Conservation (phyloP, 2,888 invertebrate species). For the Neoscelio sp. region DNA sequence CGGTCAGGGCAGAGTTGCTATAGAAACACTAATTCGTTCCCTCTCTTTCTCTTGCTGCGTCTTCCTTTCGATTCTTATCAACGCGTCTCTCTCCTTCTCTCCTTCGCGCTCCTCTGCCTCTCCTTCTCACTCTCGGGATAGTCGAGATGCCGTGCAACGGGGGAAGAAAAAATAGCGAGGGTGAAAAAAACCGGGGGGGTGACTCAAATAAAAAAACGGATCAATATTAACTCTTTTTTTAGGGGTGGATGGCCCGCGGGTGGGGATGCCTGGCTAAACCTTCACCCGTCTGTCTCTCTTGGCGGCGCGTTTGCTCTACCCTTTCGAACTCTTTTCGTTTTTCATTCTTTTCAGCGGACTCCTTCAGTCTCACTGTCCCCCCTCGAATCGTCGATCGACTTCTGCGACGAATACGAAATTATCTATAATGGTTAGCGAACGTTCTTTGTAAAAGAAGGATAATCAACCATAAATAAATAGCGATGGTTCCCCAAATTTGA, state of each 20-base stretch:
- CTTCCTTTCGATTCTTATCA: conserved; percentile 8
- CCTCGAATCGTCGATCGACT: conserved; percentile 47
- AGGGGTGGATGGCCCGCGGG: conserved; percentile 64
- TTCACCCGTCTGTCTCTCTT: conserved; percentile 45
- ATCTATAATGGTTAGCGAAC: conserved; percentile 18
- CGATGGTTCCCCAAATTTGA: too few relatives aligned
- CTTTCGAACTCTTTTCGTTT: conserved; percentile 37
- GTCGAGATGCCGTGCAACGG: conserved; percentile 76
- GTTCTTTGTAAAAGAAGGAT: too few relatives aligned
- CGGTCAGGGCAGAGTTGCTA: conserved; percentile 84
- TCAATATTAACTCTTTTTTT: conserved; percentile 89
- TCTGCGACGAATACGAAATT: conserved; percentile 55
- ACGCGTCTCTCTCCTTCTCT: conserved; percentile 68
- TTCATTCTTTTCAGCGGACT: conserved; percentile 39
- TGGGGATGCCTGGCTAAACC: conserved; percentile 61
- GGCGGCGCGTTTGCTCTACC: conserved; percentile 34
- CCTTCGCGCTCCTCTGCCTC: conserved; percentile 70
- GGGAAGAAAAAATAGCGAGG: conserved; percentile 84
- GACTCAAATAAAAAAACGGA: conserved; percentile 88
- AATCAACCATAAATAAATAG: too few relatives aligned
- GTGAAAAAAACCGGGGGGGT: conserved; percentile 86
- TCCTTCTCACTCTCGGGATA: conserved; percentile 59
- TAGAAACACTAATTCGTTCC: conserved; percentile 86
- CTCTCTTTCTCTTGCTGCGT: conserved; percentile 67
- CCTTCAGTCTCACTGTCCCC: conserved; percentile 35